Base-by-base conservation (phyloP, 64 coral and sea anemone species). In the Pocillopora damicornis region DNA sequence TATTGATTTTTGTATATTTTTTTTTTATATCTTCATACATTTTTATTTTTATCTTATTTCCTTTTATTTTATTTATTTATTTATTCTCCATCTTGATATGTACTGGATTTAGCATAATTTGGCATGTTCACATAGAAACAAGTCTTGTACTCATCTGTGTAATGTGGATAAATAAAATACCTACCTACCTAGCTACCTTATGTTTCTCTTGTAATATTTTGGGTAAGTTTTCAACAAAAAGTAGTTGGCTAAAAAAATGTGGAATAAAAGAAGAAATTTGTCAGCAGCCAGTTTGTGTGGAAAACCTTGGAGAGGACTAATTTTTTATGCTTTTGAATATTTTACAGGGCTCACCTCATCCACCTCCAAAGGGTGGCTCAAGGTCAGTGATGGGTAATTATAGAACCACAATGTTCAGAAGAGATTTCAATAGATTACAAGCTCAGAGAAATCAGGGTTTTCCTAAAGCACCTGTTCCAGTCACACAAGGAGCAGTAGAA, bases 341-440 rank as follows among this genome's bases (percentile, higher is more conserved):
- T 25, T 5, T 88, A 22, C 59, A 95, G 94, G 82, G 75, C 35
- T 18, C 76, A 16, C 94, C 94, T 73, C 91, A 93, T 75, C 94
- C 94, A 25, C 94, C 94, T 20, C 4, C 77, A 58, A 73, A 37
- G 34, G 66, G 81, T n/a, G 22, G 56, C 17, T 72, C 82, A 15
- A 93, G 86, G 67, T 57, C 91, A 74, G n/a, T 56, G 1, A 97
- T 73, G 62, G 86, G 90, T 30, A 78, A 85, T 17, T 97, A 83
- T 81, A 87, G 94, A 79, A 97, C 94, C 9, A 97, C 91, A 58
- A 87, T 97, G 61, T 97, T 87, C 82, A 90, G 92, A 79, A 97
- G 91, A 85, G 94, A 97, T 60, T 92, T 93, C 63, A 87, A 93
- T 35, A 97, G 94, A 73, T 78, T 97, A 56, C 91, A 97, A 62